Base-by-base conservation (phyloP, 2,888 invertebrate genomes). In the Monopis laevigella region DNA sequence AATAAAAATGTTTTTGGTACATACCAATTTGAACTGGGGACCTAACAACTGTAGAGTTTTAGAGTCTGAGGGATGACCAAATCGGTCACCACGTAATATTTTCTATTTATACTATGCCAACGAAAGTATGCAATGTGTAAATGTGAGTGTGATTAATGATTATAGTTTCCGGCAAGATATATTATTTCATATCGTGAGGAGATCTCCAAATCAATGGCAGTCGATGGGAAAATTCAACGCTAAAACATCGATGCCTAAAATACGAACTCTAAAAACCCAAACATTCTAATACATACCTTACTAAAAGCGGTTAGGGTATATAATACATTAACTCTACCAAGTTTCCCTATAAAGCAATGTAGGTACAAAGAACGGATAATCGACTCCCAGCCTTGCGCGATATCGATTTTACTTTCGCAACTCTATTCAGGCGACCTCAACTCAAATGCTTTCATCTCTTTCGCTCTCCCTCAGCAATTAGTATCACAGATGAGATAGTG, bases 311-410 rank as follows among this genome's bases (percentile, higher is more conserved):
- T n/a, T n/a, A n/a, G n/a, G n/a, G n/a, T n/a, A n/a, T n/a, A n/a
- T n/a, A n/a, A n/a, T n/a, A n/a, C n/a, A n/a, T n/a, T n/a, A n/a
- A n/a, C n/a, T n/a, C n/a, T n/a, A n/a, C n/a, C n/a, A n/a, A n/a
- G n/a, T n/a, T n/a, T n/a, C n/a, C n/a, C n/a, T n/a, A n/a, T n/a
- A n/a, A n/a, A n/a, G n/a, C n/a, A n/a, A n/a, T n/a, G n/a, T n/a
- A n/a, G n/a, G n/a, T n/a, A n/a, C n/a, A 46, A 48, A 44, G 46
- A 68, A 62, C 70, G 69, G 74, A 74, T 78, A 78, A 80, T 81
- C 80, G 80, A 81, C 80, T 73, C 63, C 70, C 71, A 80, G 80
- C 80, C 81, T 81, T 81, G 80, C 72, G 77, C 74, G 77, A 80
- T 80, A 82, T 82, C 81, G 81, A 82, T 82, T 80, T 80, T 78